Base-by-base conservation (phyloP, 2,113 vertebrate species). In the Caretta caretta region DNA sequence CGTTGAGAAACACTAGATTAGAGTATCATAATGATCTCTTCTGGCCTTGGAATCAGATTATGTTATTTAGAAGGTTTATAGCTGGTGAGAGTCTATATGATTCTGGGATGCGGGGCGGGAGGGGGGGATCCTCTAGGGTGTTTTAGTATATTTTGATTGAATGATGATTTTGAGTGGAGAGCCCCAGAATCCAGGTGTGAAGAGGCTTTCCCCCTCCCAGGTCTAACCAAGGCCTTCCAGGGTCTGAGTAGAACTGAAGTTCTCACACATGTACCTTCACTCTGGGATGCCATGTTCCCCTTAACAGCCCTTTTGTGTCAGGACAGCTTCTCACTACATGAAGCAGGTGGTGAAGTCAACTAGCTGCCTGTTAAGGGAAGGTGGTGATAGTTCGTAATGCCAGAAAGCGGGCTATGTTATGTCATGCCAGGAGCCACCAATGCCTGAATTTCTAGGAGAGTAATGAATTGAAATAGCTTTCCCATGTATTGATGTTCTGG, bases 241-340 rank as follows among this genome's bases (percentile, higher is more conserved):
- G 96, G 93, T 90, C 90, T 80, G 95, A 94, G 88, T 42, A 93
- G 96, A 95, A 97, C 94, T 96, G 96, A 97, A 96, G 94, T 91
- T 75, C 87, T 95, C 1, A 1, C 78, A 29, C 89, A 78, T 6
- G 62, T 97, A 94, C 93, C 0, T n/a, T 89, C 0, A 3, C 78
- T 96, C 80, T 59, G 57, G 57, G 57, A 14, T 31, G 57, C 27
- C 57, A 29, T 29, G 57, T 59, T 59, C 57, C 57, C 57, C 59
- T 49, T 0, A 0, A 38, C 94, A 1, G 0, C 48, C 95, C 89
- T 92, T 91, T 92, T 9, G 25, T 79, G 88, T 92, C 92, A 0
- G 46, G 96, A 94, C 97, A 97, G 96, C 96, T 97, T 96, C 92
- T 94, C 88, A 94, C 62, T 96, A 97, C 96, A 96, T 95, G 96